Evolutionary conservation across 2,888 invertebrate species (phyloP), one percentile per base, ranked within the genome.

Genomic region (Blastobasis adustella): DNA sequence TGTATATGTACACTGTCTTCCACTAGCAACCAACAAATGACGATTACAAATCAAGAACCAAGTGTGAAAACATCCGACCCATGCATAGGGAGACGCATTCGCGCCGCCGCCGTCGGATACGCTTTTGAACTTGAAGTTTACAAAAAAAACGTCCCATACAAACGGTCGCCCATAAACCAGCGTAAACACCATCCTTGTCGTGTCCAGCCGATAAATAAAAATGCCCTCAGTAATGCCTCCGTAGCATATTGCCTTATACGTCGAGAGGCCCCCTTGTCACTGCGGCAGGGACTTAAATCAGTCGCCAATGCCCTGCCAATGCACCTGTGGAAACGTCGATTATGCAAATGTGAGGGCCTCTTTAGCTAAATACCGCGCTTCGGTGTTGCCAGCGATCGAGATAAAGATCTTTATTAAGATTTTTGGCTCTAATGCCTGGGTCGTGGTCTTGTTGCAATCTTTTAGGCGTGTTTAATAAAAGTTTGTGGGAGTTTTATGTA

Each of bases 281-380:
- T 67, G 63, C 65, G 64, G 67, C 62, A 60, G 68, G 75, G 65
- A 79, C 81, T 79, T 85, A 86, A 86, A 86, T 86, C 85, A 84
- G 71, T 82, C 83, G 85, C 76, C 79, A 71, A 68, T 70, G 62
- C 60, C 45, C 54, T 55, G 60, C 69, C 73, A 73, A 73, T 74
- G 79, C 83, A 86, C 85, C 85, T 84, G 85, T 85, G 71, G 80
- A 77, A 81, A 80, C 79, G 81, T 84, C 83, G 84, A 85, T 86
- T 86, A 87, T 87, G 86, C 83, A 83, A 86, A 88, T 82, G 65
- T 65, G 62, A 63, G 62, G 63, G 63, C 62, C 75, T 76, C 23
- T 81, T 82, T 84, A 76, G 76, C 79, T 78, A 79, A 78, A 77
- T 72, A 77, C 76, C 73, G 76, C 72, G 66, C 71, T 61, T 70